Conservation (phyloP, 2,113 vertebrate genomes). For the Aplodontia rufa region DNA sequence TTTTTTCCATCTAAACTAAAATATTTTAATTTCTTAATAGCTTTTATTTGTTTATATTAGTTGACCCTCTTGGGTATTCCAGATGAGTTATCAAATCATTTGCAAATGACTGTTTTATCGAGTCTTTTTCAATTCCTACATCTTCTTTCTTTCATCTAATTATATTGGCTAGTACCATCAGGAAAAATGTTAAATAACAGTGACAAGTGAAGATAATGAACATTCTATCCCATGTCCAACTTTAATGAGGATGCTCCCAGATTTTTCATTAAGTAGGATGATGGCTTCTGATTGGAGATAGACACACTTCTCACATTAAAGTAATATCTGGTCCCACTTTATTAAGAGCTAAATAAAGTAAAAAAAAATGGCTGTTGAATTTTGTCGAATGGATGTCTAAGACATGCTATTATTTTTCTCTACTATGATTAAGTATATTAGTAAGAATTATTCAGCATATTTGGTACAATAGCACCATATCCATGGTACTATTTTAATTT, state of each 20-base stretch:
- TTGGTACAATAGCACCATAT: neutral
- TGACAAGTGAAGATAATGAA: conserved; percentile 37
- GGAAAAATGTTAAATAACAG: conserved; percentile 57
- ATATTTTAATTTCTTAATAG: conserved; percentile 3
- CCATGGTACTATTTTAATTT: neutral
- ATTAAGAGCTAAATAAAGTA: conserved; percentile 53
- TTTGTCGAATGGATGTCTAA: conserved; percentile 16
- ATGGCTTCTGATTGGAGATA: conserved; percentile 49
- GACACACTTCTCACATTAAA: conserved; percentile 53
- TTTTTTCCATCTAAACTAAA: neutral
- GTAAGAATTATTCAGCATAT: neutral
- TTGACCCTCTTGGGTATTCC: neutral
- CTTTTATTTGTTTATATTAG: neutral
- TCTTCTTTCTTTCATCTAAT: conserved; percentile 46
- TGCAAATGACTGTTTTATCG: conserved; percentile 4
- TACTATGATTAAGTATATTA: conserved; percentile 1
- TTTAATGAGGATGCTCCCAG: conserved; percentile 54
- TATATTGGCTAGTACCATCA: conserved; percentile 47
- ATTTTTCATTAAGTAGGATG: conserved; percentile 60
- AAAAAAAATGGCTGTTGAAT: conserved; percentile 23
- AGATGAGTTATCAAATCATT: conserved; percentile 18
- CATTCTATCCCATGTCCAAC: conserved; percentile 24
- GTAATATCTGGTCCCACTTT: conserved; percentile 58
- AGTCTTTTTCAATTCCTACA: neutral
- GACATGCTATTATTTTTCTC: neutral